A percentile compares a stretch with the other conserved stretches of the same genome.
Conservation (phyloP, 2,113 vertebrate species). For the Xerus inauris region DNA sequence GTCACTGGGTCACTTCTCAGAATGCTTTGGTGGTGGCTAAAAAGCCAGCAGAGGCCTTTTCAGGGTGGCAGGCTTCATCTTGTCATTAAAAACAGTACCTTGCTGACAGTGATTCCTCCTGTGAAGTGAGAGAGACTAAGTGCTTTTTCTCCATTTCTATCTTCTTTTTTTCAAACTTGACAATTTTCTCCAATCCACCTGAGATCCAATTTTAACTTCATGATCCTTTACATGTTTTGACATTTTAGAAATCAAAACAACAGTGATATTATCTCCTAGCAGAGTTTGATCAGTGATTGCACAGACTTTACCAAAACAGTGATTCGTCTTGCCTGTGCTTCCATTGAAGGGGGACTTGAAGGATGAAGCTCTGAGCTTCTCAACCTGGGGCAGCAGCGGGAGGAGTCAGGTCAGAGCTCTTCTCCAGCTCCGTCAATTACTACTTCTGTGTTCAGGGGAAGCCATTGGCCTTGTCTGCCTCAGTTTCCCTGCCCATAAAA, state of each 20-base stretch:
- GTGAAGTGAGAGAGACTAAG: background rate
- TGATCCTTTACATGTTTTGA: conserved; percentile 69
- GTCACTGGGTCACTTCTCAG: rapidly evolving
- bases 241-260: conserved; percentile 71
- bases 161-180: background rate
- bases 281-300: conserved; percentile 51
- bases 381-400: no score
- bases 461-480: background rate
- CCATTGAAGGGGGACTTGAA: conserved; percentile 32
- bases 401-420: background rate
- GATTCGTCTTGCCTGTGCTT: conserved; percentile 65
- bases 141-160: background rate
- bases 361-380: background rate
- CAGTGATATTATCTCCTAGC: conserved; percentile 15
- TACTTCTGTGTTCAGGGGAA: background rate
- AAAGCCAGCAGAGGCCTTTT: background rate
- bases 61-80: background rate
- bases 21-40: background rate
- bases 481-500: conserved; percentile 1
- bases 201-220: conserved; percentile 71
- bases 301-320: conserved; percentile 69
- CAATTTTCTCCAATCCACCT: conserved; percentile 44
- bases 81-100: background rate
- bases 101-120: background rate
- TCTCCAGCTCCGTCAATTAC: background rate